Conservation (phyloP, 2,113 vertebrate species). For the Tragelaphus buxtoni region DNA sequence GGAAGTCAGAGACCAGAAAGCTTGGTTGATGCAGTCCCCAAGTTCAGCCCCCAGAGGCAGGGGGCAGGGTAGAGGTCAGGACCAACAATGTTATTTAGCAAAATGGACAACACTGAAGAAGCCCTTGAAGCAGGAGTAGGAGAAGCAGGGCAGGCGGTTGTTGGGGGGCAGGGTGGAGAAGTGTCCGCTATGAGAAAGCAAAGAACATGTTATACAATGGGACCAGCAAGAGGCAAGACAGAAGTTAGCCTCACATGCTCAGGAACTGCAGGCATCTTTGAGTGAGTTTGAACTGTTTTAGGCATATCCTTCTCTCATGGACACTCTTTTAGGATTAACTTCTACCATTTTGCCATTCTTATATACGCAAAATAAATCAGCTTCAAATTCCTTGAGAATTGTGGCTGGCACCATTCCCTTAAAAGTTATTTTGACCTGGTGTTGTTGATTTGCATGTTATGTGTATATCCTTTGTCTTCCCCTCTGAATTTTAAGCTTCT, state of each 20-base stretch:
- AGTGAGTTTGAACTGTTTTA: background rate
- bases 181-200: too few relatives aligned
- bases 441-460: background rate
- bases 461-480: background rate
- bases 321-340: background rate
- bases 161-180: too few relatives aligned
- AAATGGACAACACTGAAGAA: background rate
- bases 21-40: background rate
- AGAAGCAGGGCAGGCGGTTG: background rate
- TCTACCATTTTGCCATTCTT: background rate
- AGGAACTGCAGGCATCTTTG: background rate
- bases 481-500: background rate
- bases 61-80: background rate
- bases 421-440: background rate
- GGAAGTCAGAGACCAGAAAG: background rate
- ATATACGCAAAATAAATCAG: background rate
- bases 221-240: background rate
- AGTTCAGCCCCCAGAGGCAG: background rate
- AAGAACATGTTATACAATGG: background rate
- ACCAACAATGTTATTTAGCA: background rate
- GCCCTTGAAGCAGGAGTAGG: background rate
- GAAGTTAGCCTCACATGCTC: background rate
- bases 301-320: background rate
- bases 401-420: background rate
- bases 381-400: background rate